These are phyloP conservation scores for Triplophysa dalaica DNA, from an alignment of 2,113 vertebrate species.

Conservation along the genomic window DNA sequence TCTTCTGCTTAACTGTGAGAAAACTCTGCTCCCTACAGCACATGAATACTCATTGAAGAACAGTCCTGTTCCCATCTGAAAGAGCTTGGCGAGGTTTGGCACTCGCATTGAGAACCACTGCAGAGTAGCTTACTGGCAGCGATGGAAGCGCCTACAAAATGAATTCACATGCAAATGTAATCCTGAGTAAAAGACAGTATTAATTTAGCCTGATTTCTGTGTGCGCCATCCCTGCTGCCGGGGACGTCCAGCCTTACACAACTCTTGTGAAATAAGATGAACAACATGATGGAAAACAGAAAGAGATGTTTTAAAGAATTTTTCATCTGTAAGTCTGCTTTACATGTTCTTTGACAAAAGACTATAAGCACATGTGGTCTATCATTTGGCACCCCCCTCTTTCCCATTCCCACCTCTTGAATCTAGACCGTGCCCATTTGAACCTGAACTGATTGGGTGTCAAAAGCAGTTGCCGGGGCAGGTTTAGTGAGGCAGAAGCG, in stretches of 20 bases:
- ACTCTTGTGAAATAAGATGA: background rate
- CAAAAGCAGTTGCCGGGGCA: constrained; percentile 72
- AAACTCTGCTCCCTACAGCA: constrained; percentile 64
- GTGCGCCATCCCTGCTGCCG: constrained; percentile 44
- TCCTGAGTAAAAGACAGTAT: constrained; percentile 65
- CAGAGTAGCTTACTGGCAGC: constrained; percentile 68
- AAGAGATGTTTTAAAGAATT: constrained; percentile 1
- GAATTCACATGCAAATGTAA: constrained; percentile 78
- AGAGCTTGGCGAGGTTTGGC: constrained; percentile 34
- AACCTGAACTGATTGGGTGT: constrained; percentile 73
- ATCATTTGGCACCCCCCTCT: background rate
- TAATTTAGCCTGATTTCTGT: constrained; percentile 64
- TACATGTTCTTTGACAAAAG: background rate
- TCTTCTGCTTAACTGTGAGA: constrained; percentile 75
- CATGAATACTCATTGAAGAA: constrained; percentile 73
- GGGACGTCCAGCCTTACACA: constrained; percentile 60
- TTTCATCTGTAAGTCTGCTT: background rate
- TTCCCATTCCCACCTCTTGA: constrained; percentile 2
- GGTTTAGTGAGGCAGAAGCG: constrained; percentile 71
- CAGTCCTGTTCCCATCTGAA: constrained; percentile 37
- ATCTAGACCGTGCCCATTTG: constrained; percentile 55
- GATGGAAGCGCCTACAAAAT: constrained; percentile 69
- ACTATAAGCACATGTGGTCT: constrained; percentile 1
- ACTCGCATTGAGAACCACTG: constrained; percentile 56
- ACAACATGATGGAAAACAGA: background rate